These are phyloP conservation scores for Zelleria hepariella DNA, from an alignment of 2,888 invertebrate genomes.

Conservation along the genomic window DNA sequence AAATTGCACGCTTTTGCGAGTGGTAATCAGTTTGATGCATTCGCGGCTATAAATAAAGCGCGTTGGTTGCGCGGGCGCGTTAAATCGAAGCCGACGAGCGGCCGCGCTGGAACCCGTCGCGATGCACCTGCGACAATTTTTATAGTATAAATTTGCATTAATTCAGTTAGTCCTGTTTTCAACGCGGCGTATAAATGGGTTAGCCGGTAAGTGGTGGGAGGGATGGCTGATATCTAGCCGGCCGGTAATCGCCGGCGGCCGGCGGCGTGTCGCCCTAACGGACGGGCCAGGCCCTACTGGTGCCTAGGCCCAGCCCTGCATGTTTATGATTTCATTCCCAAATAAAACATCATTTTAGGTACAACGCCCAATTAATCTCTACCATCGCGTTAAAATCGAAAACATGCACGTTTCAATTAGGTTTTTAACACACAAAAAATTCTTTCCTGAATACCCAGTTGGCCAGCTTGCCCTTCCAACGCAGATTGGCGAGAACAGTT, in stretches of 20 bases:
- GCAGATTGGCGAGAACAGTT: neutral
- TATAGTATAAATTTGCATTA: slow-evolving; percentile 72
- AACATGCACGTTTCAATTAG: too few species aligned
- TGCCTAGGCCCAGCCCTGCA: neutral
- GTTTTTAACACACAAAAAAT: neutral
- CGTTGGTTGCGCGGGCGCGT: slow-evolving; percentile 52
- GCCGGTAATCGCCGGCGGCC: slow-evolving; percentile 11
- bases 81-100: slow-evolving; percentile 60
- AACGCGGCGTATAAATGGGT: slow-evolving; percentile 65
- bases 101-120: slow-evolving; percentile 57
- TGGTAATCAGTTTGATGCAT: slow-evolving; percentile 39
- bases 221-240: slow-evolving; percentile 32
- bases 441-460: neutral
- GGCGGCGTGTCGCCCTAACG: slow-evolving; percentile 15
- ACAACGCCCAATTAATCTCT: too few species aligned
- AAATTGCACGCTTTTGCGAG: slow-evolving; percentile 28
- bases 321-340: too few species aligned
- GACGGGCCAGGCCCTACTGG: neutral
- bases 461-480: neutral
- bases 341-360: too few species aligned
- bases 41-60: slow-evolving; percentile 54
- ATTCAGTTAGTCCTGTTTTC: slow-evolving; percentile 70
- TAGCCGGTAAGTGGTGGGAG: slow-evolving; percentile 65
- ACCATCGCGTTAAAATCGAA: too few species aligned
- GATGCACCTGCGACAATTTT: slow-evolving; percentile 71